Conservation (phyloP, 2,888 invertebrate genomes). For the Tinea semifulvella region DNA sequence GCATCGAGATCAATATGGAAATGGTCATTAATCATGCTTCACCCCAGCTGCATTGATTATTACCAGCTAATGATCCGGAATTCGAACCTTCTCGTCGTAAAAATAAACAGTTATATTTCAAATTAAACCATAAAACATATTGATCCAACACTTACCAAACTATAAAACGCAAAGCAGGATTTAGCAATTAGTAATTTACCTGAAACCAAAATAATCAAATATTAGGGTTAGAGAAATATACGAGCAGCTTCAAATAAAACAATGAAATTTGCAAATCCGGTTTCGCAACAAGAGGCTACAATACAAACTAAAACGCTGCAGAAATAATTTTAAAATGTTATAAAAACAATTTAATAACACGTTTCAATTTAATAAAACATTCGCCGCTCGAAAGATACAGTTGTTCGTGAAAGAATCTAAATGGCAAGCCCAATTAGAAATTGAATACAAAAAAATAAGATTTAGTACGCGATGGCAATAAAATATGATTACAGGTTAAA, state of each 20-base stretch:
- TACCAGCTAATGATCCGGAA: slow-evolving; percentile 18
- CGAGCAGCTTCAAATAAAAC: background rate
- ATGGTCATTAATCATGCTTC: slow-evolving; percentile 33
- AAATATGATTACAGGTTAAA: slow-evolving; percentile 3
- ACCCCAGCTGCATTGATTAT: slow-evolving; percentile 26
- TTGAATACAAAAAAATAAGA: slow-evolving; percentile 21
- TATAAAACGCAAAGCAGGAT: background rate
- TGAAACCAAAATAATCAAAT: background rate
- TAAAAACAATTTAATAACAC: slow-evolving; percentile 50
- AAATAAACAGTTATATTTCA: too few species aligned
- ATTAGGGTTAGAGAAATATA: background rate
- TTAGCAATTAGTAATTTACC: background rate
- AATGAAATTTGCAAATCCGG: slow-evolving; percentile 1
- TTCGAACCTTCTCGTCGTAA: background rate
- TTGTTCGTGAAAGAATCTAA: slow-evolving; percentile 23
- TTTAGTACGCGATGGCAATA: background rate
- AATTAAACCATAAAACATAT: too few species aligned
- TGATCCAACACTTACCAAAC: background rate
- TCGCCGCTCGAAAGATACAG: slow-evolving; percentile 26
- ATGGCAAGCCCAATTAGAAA: background rate
- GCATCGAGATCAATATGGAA: slow-evolving; percentile 19
- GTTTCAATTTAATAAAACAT: slow-evolving; percentile 25
- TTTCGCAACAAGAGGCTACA: background rate
- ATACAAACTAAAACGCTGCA: background rate
- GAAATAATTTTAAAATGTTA: slow-evolving; percentile 17